These are phyloP conservation scores for Oscheius sp. DNA, from an alignment of 2,888 invertebrate species.

Conservation along the genomic window DNA sequence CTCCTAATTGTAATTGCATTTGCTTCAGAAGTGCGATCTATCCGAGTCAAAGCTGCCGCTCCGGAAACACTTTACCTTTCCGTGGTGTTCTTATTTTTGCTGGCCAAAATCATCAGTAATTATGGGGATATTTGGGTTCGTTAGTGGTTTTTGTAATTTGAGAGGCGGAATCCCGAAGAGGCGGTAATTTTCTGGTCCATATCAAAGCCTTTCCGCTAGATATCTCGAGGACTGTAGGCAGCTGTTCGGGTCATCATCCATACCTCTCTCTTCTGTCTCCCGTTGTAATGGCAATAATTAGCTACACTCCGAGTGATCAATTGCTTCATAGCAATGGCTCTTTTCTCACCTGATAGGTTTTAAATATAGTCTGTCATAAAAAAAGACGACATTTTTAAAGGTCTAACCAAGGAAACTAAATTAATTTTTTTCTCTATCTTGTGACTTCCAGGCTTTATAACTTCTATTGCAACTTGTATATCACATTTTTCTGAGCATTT, in stretches of 20 bases:
- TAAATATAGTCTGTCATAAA: not conserved
- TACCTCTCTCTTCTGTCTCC: not conserved
- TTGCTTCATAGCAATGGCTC: not conserved
- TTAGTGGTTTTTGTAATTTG: conserved; percentile 13
- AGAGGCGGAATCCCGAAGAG: conserved; percentile 3
- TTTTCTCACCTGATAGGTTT: not conserved
- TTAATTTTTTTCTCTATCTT: too few relatives aligned
- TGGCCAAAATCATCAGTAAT: not conserved
- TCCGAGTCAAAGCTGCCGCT: conserved; percentile 23
- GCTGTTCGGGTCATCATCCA: conserved; percentile 30
- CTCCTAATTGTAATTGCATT: conserved; percentile 35
- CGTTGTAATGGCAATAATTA: conserved; percentile 33
- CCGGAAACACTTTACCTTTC: conserved; percentile 25
- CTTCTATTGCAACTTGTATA: too few relatives aligned
- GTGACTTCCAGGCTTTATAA: too few relatives aligned
- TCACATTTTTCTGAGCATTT: too few relatives aligned
- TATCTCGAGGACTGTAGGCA: conserved; percentile 24
- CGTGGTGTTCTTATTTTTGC: not conserved
- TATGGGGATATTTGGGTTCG: too few relatives aligned
- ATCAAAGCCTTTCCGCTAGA: not conserved
- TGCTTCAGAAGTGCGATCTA: conserved; percentile 5
- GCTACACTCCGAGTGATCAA: conserved; percentile 25
- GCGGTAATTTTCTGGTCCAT: not conserved
- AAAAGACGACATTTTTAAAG: not conserved
- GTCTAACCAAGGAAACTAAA: too few relatives aligned